Evolutionary conservation across 1,140 invertebrate species (phyloP).

Genomic region (Drosophila pallidifrons): DNA sequence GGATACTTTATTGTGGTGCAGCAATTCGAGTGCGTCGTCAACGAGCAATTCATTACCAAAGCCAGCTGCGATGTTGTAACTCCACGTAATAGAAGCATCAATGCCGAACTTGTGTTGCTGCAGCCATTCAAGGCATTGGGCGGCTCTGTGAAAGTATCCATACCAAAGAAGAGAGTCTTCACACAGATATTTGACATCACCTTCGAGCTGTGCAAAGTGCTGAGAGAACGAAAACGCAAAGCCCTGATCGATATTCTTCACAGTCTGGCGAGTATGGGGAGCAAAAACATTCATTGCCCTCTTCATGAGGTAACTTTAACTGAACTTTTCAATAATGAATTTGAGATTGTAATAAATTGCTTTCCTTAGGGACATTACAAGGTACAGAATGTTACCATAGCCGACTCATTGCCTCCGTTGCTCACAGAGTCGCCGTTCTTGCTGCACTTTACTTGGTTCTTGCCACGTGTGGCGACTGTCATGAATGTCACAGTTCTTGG

Average conservation of each 20-base stretch:
- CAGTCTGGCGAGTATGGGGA: conserved; percentile 30
- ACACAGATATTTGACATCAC: conserved; percentile 56
- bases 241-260: conserved; percentile 47
- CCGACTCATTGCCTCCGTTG: conserved; percentile 48
- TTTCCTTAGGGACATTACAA: conserved; percentile 38
- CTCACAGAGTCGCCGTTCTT: conserved; percentile 54
- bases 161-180: conserved; percentile 54
- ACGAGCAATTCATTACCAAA: conserved; percentile 45
- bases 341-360: too few relatives aligned
- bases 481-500: conserved; percentile 51
- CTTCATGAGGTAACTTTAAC: conserved; percentile 41
- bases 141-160: conserved; percentile 41
- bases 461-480: conserved; percentile 37
- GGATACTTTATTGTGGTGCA: conserved; percentile 61
- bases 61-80: conserved; percentile 22
- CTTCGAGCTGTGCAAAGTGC: conserved; percentile 63
- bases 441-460: conserved; percentile 45
- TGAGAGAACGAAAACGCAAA: conserved; percentile 52
- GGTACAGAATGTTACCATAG: conserved; percentile 48
- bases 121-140: conserved; percentile 17
- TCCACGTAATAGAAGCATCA: conserved; percentile 46
- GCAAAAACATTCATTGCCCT: conserved; percentile 41
- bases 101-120: conserved; percentile 27
- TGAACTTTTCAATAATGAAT: too few relatives aligned
- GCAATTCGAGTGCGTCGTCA: conserved; percentile 48